Base-by-base conservation (phyloP, 2,113 vertebrate species). In the Chionodraco myersi region DNA sequence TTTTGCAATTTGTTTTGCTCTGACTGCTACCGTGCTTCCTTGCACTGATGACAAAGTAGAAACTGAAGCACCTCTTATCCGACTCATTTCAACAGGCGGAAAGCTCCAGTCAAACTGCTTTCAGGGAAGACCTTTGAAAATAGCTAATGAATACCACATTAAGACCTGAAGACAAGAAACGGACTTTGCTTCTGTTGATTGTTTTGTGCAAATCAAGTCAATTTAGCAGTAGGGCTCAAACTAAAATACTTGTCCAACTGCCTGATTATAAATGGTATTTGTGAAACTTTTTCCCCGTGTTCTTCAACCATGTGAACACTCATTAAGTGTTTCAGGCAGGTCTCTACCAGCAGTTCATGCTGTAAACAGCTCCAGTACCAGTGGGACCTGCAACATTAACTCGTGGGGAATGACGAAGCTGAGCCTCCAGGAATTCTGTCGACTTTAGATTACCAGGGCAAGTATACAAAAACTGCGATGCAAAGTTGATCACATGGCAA, bases 401-500 rank as follows among this genome's bases (percentile, higher is more conserved):
- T 75, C n/a, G 0, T 41, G 63, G 61, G 34, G 54, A 70, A 60
- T 13, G 56, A 79, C 36, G 21, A 60, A 2, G 71, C 65, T 81
- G 74, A 86, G 77, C 63, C 74, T 77, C 54, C 26, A 80, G 77
- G 77, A 88, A 86, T 81, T 81, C 75, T 79, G 67, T 63, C 14
- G n/a, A 65, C 65, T 80, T 85, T 73, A 90, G 86, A 86, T 89
- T 88, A 80, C 75, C 9, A 34, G 18, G 34, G 47, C 76, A 63
- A 68, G 48, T 45, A 72, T 75, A 75, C 77, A 86, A 80, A 84
- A 36, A 60, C 68, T 72, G 73, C 62, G 72, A 87, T 90, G 84
- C 77, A 89, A 90, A 82, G 81, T 85, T 66, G 72, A 77, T 86
- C 79, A 86, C 87, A 75, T 82, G 84, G 64, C 30, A 68, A 12